Conservation (phyloP, 1,140 invertebrate species). For the Leptonema lineaticorne region DNA sequence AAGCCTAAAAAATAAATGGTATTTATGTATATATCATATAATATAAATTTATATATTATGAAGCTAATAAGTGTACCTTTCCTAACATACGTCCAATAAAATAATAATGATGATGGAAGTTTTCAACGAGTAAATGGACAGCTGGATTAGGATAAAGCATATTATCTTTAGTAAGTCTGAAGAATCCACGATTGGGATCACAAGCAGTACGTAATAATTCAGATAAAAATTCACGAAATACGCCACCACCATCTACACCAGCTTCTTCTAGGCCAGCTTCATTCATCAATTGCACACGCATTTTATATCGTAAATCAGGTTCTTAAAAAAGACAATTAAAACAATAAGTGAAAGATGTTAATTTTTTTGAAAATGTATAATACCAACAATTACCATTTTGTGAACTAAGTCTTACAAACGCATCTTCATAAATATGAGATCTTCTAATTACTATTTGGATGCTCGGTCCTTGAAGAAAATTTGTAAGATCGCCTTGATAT, state of each 20-base stretch:
- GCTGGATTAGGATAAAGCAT: conserved; percentile 95
- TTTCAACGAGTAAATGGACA: conserved; percentile 77
- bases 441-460: conserved; percentile 83
- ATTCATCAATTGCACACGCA: conserved; percentile 89
- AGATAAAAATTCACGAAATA: conserved; percentile 89
- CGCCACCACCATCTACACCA: conserved; percentile 94
- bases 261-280: conserved; percentile 88
- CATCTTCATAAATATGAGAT: conserved; percentile 95
- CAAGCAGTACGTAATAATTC: conserved; percentile 88
- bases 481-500: conserved; percentile 69
- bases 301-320: conserved; percentile 80
- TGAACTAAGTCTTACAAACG: conserved; percentile 88
- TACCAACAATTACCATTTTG: conserved; percentile 71
- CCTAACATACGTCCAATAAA: conserved; percentile 95
- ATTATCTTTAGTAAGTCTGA: conserved; percentile 88
- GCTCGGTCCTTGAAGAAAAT: conserved; percentile 73
- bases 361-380: neutral
- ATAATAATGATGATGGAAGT: conserved; percentile 90
- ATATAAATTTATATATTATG: no score
- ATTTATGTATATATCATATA: neutral
- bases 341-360: neutral
- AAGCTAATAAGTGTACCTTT: conserved; percentile 62
- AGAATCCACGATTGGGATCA: conserved; percentile 95
- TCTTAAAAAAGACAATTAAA: conserved; percentile 57
- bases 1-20: conserved; percentile 61